Percentiles rank a stretch among this genome's conserved stretches.
Evolutionary conservation across 2,113 vertebrate species (phyloP).

Genomic region (Telmatochromis sp.): DNA sequence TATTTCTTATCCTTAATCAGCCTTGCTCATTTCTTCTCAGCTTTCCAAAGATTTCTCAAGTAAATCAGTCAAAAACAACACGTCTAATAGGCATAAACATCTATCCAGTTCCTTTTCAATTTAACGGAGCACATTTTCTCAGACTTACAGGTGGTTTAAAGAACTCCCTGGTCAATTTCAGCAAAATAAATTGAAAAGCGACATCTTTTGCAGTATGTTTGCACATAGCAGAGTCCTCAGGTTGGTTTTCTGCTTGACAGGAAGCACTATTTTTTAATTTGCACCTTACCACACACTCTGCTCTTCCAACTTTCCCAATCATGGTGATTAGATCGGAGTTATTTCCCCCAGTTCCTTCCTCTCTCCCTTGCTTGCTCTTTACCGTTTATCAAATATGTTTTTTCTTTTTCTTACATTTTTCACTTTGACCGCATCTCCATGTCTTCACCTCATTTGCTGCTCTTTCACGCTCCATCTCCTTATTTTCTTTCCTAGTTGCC

Average conservation of each 20-base stretch:
- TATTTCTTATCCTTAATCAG: neutral
- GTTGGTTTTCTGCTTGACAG: neutral
- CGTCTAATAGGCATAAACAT: neutral
- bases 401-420: neutral
- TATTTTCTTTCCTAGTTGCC: neutral
- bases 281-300: neutral
- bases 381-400: neutral
- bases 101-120: neutral
- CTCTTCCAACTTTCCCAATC: slow-evolving; percentile 21
- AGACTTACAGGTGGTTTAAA: neutral
- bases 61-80: neutral
- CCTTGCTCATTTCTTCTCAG: neutral
- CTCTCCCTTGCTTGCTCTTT: neutral
- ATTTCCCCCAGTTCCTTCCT: neutral
- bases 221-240: neutral
- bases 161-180: slow-evolving; percentile 4
- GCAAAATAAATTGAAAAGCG: slow-evolving; percentile 23
- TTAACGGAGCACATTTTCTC: neutral
- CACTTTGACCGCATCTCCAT: neutral
- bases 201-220: neutral
- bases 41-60: neutral
- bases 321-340: slow-evolving; percentile 33
- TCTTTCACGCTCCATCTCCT: neutral
- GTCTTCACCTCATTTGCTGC: neutral
- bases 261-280: neutral